phyloP scores from a whole-genome alignment of 1,140 invertebrate genomes.

The Drosophila novamexicana region DNA sequence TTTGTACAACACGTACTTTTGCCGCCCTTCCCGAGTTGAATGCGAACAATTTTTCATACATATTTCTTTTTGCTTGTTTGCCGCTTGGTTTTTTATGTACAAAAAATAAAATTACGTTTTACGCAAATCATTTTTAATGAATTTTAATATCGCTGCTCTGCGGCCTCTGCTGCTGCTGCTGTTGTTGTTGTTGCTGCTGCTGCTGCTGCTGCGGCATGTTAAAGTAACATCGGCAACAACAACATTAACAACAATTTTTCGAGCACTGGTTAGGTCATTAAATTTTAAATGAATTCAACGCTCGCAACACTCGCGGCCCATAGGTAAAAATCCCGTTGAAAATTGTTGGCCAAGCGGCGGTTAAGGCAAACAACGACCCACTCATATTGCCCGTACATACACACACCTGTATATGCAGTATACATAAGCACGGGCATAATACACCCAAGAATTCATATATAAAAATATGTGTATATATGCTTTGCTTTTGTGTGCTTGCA shows the following conservation, averaged over 20 bases:
- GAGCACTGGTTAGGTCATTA: constrained; percentile 76
- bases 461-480: too few relatives aligned
- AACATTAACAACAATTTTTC: constrained; percentile 49
- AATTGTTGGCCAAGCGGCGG: constrained; percentile 54
- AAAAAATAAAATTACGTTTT: constrained; percentile 81
- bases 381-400: constrained; percentile 1
- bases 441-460: constrained; percentile 23
- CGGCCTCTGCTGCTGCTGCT: constrained; percentile 27
- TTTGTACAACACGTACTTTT: constrained; percentile 43
- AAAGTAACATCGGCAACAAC: constrained; percentile 25
- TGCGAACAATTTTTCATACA: constrained; percentile 8
- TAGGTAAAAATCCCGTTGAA: constrained; percentile 63
- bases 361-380: constrained; percentile 35
- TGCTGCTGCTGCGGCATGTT: constrained; percentile 16
- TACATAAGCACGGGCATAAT: not conserved
- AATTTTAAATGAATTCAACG: constrained; percentile 82
- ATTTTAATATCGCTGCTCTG: constrained; percentile 72
- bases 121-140: constrained; percentile 83
- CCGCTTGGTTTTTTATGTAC: constrained; percentile 33
- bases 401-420: constrained; percentile 7
- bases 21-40: constrained; percentile 10
- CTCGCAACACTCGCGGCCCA: constrained; percentile 30
- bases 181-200: constrained; percentile 9
- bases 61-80: constrained; percentile 18
- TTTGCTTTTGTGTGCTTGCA: too few relatives aligned